These are phyloP conservation scores for Lepidocyrtoides sp. DNA, from an alignment of 2,888 invertebrate species.

Conservation along the genomic window DNA sequence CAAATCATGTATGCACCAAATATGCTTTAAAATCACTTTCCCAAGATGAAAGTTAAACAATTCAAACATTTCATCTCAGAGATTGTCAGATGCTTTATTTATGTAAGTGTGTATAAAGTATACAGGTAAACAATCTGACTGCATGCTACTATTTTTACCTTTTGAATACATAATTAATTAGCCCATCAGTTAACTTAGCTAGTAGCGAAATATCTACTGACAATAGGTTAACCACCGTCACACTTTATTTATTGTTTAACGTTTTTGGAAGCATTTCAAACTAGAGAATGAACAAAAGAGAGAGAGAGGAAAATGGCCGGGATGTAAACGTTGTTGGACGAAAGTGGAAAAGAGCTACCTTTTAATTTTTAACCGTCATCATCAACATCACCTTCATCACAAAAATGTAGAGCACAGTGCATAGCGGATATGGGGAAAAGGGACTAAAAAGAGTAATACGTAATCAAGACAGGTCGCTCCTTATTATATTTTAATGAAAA, in stretches of 20 bases:
- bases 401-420: not conserved
- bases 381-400: no score
- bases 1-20: no score
- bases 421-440: not conserved
- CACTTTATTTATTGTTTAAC: not conserved
- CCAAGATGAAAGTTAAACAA: not conserved
- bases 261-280: no score
- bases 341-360: not conserved
- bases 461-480: slow-evolving; percentile 59
- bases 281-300: not conserved
- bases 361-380: slow-evolving; percentile 50
- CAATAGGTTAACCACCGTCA: not conserved
- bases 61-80: no score
- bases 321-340: no score
- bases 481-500: slow-evolving; percentile 60
- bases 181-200: not conserved
- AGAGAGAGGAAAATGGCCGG: not conserved
- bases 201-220: not conserved
- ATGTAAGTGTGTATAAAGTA: not conserved
- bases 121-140: not conserved
- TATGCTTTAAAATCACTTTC: not conserved
- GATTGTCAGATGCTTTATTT: not conserved
- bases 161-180: slow-evolving; percentile 33
- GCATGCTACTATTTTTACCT: slow-evolving; percentile 23
- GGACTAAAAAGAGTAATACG: slow-evolving; percentile 24